A percentile compares a stretch with the other conserved stretches of the same genome.
phyloP scores from a whole-genome alignment of 2,113 vertebrate genomes.

The Embiotoca jacksoni region DNA sequence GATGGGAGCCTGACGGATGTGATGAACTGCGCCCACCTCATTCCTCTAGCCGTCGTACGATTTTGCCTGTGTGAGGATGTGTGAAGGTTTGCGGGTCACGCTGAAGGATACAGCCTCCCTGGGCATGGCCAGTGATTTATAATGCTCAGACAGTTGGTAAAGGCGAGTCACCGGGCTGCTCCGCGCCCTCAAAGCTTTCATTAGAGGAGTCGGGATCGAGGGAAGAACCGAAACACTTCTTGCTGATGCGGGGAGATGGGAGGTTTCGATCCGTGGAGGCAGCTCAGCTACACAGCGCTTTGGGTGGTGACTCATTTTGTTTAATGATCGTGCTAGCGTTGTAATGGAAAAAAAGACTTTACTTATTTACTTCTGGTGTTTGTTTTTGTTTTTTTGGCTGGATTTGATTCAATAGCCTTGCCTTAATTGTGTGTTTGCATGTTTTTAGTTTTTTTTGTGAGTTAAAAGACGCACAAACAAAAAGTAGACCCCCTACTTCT shows the following conservation, averaged over 20 bases:
- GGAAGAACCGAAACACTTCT: slow-evolving; percentile 4
- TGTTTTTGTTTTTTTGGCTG: background rate
- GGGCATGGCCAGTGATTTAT: slow-evolving; percentile 60
- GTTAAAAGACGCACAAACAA: background rate
- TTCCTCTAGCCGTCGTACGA: slow-evolving; percentile 31
- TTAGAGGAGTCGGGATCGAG: slow-evolving; percentile 18
- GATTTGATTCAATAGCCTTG: background rate
- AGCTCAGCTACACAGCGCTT: slow-evolving; percentile 29
- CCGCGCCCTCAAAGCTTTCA: slow-evolving; percentile 31
- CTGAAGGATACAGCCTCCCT: slow-evolving; percentile 63
- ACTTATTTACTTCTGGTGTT: background rate
- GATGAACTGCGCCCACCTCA: slow-evolving; percentile 46
- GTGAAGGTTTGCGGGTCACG: slow-evolving; percentile 62
- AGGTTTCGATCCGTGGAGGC: slow-evolving; percentile 20
- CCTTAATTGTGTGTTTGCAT: background rate
- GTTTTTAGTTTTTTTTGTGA: background rate
- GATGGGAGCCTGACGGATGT: slow-evolving; percentile 61
- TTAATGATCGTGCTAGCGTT: slow-evolving; percentile 35
- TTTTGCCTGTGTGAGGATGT: slow-evolving; percentile 48
- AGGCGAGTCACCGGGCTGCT: background rate
- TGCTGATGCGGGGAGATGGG: slow-evolving; percentile 35
- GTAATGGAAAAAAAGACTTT: background rate
- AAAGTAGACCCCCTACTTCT: background rate
- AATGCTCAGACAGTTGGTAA: slow-evolving; percentile 43
- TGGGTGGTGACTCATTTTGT: slow-evolving; percentile 27